Evolutionary conservation across 2,113 vertebrate genomes (phyloP).

Genomic region (Nematolebias whitei): DNA sequence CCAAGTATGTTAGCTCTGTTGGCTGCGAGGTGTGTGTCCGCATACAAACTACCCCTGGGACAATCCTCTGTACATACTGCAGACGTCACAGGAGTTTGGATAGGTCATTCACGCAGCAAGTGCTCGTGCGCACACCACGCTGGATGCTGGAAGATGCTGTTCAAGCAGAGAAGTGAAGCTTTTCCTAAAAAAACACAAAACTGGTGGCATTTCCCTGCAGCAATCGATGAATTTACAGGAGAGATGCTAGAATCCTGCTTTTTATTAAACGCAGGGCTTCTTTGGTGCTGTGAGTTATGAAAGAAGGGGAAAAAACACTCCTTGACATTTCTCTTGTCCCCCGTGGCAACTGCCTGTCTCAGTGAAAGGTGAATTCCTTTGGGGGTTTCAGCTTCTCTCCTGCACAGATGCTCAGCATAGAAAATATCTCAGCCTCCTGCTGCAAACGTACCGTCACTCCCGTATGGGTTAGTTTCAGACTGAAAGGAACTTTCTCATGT

Average conservation of each 20-base stretch:
- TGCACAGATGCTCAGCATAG: slow-evolving; percentile 67
- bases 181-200: neutral
- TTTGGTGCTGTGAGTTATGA: slow-evolving; percentile 38
- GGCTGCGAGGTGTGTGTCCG: slow-evolving; percentile 42
- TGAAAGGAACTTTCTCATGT: slow-evolving; percentile 33
- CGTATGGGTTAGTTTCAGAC: slow-evolving; percentile 26
- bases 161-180: slow-evolving; percentile 8
- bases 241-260: neutral
- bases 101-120: slow-evolving; percentile 19
- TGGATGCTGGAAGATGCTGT: neutral
- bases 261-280: slow-evolving; percentile 17
- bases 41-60: slow-evolving; percentile 49
- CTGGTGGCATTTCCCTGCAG: slow-evolving; percentile 15
- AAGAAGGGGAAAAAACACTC: slow-evolving; percentile 36
- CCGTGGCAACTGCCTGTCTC: slow-evolving; percentile 70
- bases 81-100: slow-evolving; percentile 40
- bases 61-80: slow-evolving; percentile 33
- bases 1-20: slow-evolving; percentile 45
- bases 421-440: slow-evolving; percentile 56
- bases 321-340: slow-evolving; percentile 74
- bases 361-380: slow-evolving; percentile 77
- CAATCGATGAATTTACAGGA: slow-evolving; percentile 3
- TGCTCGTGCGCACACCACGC: slow-evolving; percentile 30
- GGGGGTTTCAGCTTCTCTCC: slow-evolving; percentile 52
- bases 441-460: slow-evolving; percentile 41